Conservation (phyloP, 1,140 invertebrate genomes). For the Ctenoplectra terminalis region DNA sequence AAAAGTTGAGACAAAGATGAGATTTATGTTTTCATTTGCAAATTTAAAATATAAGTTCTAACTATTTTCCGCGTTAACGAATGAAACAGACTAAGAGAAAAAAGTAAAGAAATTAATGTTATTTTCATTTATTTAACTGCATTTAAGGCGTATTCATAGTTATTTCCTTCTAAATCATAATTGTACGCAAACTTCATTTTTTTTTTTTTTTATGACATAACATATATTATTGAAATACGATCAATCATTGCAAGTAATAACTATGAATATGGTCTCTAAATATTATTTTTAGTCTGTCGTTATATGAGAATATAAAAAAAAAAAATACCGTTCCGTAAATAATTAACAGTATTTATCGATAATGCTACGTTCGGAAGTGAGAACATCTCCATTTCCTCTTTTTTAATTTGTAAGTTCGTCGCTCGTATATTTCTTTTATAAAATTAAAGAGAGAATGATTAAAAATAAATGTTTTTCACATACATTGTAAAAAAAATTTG, state of each 20-base stretch:
- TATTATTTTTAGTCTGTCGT: slow-evolving; percentile 42
- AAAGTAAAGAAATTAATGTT: background rate
- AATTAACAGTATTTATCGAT: slow-evolving; percentile 56
- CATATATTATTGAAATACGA: slow-evolving; percentile 29
- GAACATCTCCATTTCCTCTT: slow-evolving; percentile 33
- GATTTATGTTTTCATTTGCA: background rate
- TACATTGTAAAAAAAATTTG: slow-evolving; percentile 71
- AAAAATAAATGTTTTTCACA: slow-evolving; percentile 72
- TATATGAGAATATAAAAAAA: slow-evolving; percentile 22
- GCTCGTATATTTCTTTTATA: slow-evolving; percentile 52
- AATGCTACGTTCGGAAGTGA: slow-evolving; percentile 35
- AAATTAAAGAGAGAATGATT: slow-evolving; percentile 56
- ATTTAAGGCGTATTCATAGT: slow-evolving; percentile 47
- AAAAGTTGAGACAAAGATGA: background rate
- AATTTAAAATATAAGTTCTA: background rate
- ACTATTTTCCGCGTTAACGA: slow-evolving; percentile 16
- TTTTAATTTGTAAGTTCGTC: slow-evolving; percentile 54
- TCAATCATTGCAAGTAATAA: slow-evolving; percentile 1
- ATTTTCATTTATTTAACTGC: slow-evolving; percentile 35
- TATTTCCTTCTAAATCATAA: slow-evolving; percentile 14
- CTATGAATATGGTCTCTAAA: slow-evolving; percentile 50
- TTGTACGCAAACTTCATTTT: background rate
- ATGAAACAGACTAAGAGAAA: background rate
- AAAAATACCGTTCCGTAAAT: slow-evolving; percentile 7
- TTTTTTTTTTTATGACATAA: slow-evolving; percentile 14